Base-by-base conservation (phyloP, 2,797 vertebrate genomes). In the Acanthis flammea region DNA sequence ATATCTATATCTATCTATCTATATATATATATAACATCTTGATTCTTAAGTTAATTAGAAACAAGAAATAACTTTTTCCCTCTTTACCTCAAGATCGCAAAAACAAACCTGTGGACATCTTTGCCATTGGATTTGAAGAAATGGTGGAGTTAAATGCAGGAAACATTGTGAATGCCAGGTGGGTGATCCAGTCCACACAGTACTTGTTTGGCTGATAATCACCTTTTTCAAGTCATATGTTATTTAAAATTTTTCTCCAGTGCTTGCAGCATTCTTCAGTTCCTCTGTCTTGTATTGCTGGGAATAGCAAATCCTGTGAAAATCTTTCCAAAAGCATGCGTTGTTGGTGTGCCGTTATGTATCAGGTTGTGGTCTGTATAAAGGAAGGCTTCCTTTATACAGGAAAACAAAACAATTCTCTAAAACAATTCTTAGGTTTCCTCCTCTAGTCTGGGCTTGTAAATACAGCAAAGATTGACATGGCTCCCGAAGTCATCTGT, bases 91-190 rank as follows among this genome's bases (percentile, higher is more conserved):
- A 95, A 99, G 99, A 99, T 97, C 98, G 92, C 96, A 99, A 98
- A 98, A 98, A 97, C 92, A 99, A 98, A 60, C 99, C 99, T 27
- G 98, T 98, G 28, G 99, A 99, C 91, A 99, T 99, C 95, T 99
- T 99, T 98, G 99, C 99, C 82, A 99, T 99, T 61, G 99, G 99
- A 72, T 99, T 99, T 98, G 99, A 99, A 98, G 99, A 99, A 98
- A 99, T 99, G 99, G 99, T 99, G 92, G 99, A 99, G 96, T 97
- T 99, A 95, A 99, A 99, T 94, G 99, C 99, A 74, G 99, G 99
- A 50, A 99, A 99, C 96, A 99, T 99, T 70, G 99, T 99, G 96
- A 99, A 98, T 73, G 99, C 99, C 85, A 99, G 99, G 99, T 99
- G 97, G 87, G 98, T 76, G 35, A 22, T 62, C 42, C 16, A 71